A percentile compares a stretch with the other conserved stretches of the same genome.
phyloP scores from a whole-genome alignment of 2,888 invertebrate species.

The Formica aserva region DNA sequence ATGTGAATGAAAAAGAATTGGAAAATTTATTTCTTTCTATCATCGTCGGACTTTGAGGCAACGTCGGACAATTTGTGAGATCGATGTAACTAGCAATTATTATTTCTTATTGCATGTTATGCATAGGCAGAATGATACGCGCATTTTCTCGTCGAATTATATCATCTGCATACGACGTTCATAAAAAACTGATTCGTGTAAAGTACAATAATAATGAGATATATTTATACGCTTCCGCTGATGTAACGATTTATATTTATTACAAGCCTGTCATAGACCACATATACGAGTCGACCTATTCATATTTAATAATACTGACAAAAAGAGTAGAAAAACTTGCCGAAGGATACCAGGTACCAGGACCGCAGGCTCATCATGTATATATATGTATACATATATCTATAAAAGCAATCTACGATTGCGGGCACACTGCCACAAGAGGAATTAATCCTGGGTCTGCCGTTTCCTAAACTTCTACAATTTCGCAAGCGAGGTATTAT shows the following conservation, averaged over 20 bases:
- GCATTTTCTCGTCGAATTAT: not conserved
- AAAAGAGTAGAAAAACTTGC: not conserved
- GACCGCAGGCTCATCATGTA: not conserved
- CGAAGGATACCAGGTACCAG: not conserved
- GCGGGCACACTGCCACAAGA: conserved; percentile 25
- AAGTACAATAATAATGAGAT: not conserved
- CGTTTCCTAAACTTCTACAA: conserved; percentile 59
- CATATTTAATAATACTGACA: not conserved
- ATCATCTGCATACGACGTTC: not conserved
- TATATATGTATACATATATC: not conserved
- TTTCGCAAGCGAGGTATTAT: conserved; percentile 43
- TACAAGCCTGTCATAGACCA: not conserved
- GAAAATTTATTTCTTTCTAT: not conserved
- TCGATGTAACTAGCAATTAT: not conserved
- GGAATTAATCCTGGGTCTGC: conserved; percentile 55
- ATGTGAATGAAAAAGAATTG: not conserved
- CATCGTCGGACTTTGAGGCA: not conserved
- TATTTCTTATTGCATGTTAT: not conserved
- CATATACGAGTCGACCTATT: not conserved
- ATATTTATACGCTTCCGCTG: not conserved
- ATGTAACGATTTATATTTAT: not conserved
- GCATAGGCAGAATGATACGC: not conserved
- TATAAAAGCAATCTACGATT: conserved; percentile 9
- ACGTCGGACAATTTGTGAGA: not conserved
- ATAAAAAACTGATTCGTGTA: not conserved